These are phyloP conservation scores for Galago senegalensis DNA, from an alignment of 2,797 vertebrate genomes.

Conservation along the genomic window DNA sequence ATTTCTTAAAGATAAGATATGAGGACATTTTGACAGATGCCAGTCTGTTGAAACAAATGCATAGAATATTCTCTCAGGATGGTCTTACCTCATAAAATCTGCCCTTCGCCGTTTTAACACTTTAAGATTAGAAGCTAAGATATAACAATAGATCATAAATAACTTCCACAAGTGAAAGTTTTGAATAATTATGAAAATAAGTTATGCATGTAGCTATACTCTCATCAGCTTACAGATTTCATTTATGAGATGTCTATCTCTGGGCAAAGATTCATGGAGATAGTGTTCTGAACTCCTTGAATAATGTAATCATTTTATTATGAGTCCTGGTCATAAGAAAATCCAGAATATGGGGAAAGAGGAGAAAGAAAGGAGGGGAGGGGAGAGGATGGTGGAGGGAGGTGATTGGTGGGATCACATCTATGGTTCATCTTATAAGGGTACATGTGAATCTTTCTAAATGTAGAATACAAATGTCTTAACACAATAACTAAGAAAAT, in stretches of 20 bases:
- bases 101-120: neutral
- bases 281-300: neutral
- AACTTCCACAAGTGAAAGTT: neutral
- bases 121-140: neutral
- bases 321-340: neutral
- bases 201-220: neutral
- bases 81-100: neutral
- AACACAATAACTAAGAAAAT: too few species aligned
- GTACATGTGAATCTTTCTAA: too few species aligned
- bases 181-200: constrained; percentile 22
- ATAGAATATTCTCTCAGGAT: neutral
- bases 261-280: neutral
- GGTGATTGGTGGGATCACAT: too few species aligned
- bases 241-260: neutral
- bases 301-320: neutral
- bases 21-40: neutral
- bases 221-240: constrained; percentile 10
- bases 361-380: too few species aligned
- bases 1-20: neutral
- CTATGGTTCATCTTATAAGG: too few species aligned
- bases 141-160: neutral
- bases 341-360: neutral
- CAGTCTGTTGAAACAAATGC: neutral
- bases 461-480: too few species aligned
- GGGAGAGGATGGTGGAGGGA: too few species aligned